phyloP scores from a whole-genome alignment of 2,888 invertebrate genomes.

The Agrenia bidenticulata region DNA sequence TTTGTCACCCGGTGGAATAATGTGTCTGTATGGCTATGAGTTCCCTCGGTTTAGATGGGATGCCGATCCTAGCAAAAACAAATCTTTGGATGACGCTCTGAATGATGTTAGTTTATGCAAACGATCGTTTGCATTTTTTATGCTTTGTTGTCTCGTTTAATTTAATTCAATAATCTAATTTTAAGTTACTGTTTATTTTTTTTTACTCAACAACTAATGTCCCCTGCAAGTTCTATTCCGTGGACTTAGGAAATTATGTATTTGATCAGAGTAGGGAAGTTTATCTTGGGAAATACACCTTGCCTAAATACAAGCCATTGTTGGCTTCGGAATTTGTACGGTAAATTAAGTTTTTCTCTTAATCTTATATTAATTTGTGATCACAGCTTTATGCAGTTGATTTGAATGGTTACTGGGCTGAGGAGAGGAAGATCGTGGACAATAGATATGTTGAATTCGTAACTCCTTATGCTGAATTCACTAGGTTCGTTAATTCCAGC shows the following conservation, averaged over 20 bases:
- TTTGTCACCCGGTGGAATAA: conserved; percentile 32
- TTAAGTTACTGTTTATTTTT: not conserved
- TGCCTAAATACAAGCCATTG: conserved; percentile 26
- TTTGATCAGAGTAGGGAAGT: conserved; percentile 52
- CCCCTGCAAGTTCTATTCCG: conserved; percentile 52
- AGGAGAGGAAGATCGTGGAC: conserved; percentile 47
- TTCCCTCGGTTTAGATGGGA: conserved; percentile 37
- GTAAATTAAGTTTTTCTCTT: conserved; percentile 19
- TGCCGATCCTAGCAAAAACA: conserved; percentile 31
- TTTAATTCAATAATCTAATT: not conserved
- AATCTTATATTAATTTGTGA: not conserved
- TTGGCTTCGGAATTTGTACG: conserved; percentile 32
- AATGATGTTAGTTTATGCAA: conserved; percentile 29
- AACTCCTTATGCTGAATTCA: conserved; percentile 46
- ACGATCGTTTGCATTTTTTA: not conserved
- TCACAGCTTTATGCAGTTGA: conserved; percentile 40
- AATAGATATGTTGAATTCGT: conserved; percentile 41
- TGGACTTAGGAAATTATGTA: conserved; percentile 49
- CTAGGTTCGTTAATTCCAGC: conserved; percentile 29
- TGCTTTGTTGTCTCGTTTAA: not conserved
- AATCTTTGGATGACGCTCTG: conserved; percentile 25
- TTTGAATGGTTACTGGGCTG: conserved; percentile 45
- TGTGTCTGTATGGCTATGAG: conserved; percentile 37
- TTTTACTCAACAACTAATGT: conserved; percentile 6
- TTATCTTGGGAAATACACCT: conserved; percentile 53